Conservation (phyloP, 1,140 invertebrate species). For the Stegodyphus dumicola region DNA sequence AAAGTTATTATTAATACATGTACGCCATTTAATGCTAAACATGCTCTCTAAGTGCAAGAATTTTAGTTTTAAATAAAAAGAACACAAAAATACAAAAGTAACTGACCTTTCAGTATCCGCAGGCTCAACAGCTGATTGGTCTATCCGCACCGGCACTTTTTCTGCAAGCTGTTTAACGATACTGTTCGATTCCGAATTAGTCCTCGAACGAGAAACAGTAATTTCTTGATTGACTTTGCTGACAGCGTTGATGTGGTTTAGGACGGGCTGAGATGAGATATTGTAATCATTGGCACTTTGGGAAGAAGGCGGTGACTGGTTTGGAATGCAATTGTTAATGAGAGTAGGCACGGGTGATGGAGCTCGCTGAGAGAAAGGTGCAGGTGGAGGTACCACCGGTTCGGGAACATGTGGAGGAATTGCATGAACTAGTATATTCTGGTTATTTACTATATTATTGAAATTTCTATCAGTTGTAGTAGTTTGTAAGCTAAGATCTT, state of each 20-base stretch:
- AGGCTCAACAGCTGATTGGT: no score
- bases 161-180: background rate
- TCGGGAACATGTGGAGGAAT: background rate
- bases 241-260: background rate
- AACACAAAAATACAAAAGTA: no score
- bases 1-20: no score
- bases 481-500: constrained; percentile 54
- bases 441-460: constrained; percentile 30
- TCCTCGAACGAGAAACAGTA: background rate
- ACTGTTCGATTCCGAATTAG: constrained; percentile 24
- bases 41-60: no score
- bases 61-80: no score
- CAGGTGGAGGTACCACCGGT: background rate
- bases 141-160: no score
- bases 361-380: background rate
- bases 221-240: no score
- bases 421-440: constrained; percentile 6
- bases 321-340: constrained; percentile 3
- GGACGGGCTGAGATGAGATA: constrained; percentile 9
- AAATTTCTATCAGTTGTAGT: constrained; percentile 31
- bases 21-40: no score
- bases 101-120: no score
- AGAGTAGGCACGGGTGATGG: background rate
- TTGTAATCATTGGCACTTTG: constrained; percentile 2
- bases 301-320: background rate